Base-by-base conservation (phyloP, 2,888 invertebrate species). In the Epicampocera succincta region DNA sequence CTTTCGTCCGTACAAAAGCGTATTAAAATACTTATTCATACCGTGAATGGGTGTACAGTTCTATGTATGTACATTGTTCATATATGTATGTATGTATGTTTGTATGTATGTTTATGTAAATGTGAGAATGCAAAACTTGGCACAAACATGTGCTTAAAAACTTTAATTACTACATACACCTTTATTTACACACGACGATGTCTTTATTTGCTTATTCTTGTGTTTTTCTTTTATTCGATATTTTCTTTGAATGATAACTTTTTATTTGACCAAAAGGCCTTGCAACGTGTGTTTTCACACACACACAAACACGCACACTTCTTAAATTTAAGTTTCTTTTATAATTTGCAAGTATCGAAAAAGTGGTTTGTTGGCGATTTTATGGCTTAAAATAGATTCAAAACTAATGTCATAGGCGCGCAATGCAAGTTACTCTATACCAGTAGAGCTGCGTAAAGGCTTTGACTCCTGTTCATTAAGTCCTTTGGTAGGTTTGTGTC, bases 181-280 rank as follows among this genome's bases (percentile, higher is more conserved):
- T 44, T 33, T 44, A 56, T 56, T 68, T 54, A 15, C 38, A 61
- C 2, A 19, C 52, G 29, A 42, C 29, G 15, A 44, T 33, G 63
- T 54, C 54, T 54, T 73, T 21, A 44, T 63, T 44, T 73, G n/a
- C 21, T 33, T 33, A 9, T 33, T 33, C 2, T 25, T 25, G 5
- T n/a, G n/a, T 29, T 29, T 29, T 29, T 29, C 6, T 29, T 29
- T 33, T 12, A 40, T 44, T 33, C 42, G 19, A 29, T 29, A n/a
- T 63, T 54, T 63, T 17, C 12, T 38, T 40, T 29, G 19, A 29
- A 52, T 33, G 50, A 38, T 63, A 33, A 61, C 25, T 44, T 46
- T 21, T 25, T 48, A 48, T 38, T 50, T 61, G 52, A 44, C 72
- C 42, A 61, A 44, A 61, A 73, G 33, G 21, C 15, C 19, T 63